Evolutionary conservation across 1,140 invertebrate genomes (phyloP).

Genomic region (Hetaerina americana): DNA sequence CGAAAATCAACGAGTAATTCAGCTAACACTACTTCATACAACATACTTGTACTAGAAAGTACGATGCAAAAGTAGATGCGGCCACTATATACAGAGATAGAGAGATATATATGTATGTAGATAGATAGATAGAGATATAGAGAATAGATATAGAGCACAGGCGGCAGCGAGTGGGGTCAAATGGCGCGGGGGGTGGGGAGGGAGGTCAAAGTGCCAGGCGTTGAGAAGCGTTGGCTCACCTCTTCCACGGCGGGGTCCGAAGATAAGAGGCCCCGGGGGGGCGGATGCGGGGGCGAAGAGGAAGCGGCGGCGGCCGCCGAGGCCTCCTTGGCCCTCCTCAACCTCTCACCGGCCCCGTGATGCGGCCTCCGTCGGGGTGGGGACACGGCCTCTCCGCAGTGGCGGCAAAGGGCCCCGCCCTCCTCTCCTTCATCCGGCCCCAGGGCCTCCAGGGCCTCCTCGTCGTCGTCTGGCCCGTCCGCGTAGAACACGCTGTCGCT

Average conservation of each 20-base stretch:
- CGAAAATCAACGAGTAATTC: too few species aligned
- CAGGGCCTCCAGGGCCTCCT: not conserved
- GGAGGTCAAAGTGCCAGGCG: too few species aligned
- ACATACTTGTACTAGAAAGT: too few species aligned
- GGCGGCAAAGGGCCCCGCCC: not conserved
- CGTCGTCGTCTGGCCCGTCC: constrained; percentile 29
- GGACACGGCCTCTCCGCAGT: not conserved
- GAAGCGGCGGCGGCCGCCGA: constrained; percentile 25
- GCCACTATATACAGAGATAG: too few species aligned
- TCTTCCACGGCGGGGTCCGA: not conserved
- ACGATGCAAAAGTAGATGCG: too few species aligned
- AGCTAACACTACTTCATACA: too few species aligned
- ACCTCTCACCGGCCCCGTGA: constrained; percentile 2
- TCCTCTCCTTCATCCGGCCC: not conserved
- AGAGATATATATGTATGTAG: too few species aligned
- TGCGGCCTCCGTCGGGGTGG: not conserved
- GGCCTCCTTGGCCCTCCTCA: not conserved
- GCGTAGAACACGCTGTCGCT: constrained; percentile 81
- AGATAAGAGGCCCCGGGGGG: not conserved
- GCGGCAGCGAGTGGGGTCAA: too few species aligned
- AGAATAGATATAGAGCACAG: too few species aligned
- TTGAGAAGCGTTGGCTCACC: not conserved
- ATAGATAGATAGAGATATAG: too few species aligned
- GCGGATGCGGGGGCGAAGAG: constrained; percentile 13
- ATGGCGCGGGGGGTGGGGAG: not conserved